Evolutionary conservation across 2,113 vertebrate species (phyloP), one percentile per base, ranked within the genome.

Genomic region (Camelus bactrianus): DNA sequence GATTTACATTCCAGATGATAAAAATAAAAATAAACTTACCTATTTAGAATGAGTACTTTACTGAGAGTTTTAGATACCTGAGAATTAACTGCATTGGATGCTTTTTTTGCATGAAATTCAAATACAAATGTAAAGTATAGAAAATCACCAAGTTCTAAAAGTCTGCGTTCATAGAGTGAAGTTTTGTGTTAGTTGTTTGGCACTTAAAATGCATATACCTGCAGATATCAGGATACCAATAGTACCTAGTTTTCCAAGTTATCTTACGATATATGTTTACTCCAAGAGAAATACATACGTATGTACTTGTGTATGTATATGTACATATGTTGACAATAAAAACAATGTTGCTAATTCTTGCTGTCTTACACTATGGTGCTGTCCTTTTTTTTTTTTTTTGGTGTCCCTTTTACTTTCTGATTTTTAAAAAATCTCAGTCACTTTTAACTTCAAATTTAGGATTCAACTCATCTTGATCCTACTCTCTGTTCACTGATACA

Each of bases 1-100:
- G 30, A 81, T 70, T 94, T 92, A 28, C 8, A 75, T 92, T 60
- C 4, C 60, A 76, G 80, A 86, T 81, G 65, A 80, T n/a, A 87
- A 90, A 95, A 93, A 52, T 64, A 85, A 95, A 96, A 96, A 80
- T 72, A 75, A 85, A 65, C 12, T 67, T 83, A 76, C 50, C 11
- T 58, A 24, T 85, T 91, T 42, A 93, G 24, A 76, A 81, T 81
- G 26, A 90, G 6, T 62, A 28, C 6, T 64, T 89, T 73, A 17
- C 17, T 76, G 46, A 83, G 32, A 3, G 20, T 35, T 88, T 89
- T 95, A 79, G 30, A 20, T 28, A 56, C 10, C 35, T 58, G 5
- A 92, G 26, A 86, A 82, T 81, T 82, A 82, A 91, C 26, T 90
- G 13, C 1, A 52, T 42, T 26, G 56, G 5, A n/a, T 79, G 32